Conservation (phyloP, 1,140 invertebrate species). For the Hylyphantes graminicola region DNA sequence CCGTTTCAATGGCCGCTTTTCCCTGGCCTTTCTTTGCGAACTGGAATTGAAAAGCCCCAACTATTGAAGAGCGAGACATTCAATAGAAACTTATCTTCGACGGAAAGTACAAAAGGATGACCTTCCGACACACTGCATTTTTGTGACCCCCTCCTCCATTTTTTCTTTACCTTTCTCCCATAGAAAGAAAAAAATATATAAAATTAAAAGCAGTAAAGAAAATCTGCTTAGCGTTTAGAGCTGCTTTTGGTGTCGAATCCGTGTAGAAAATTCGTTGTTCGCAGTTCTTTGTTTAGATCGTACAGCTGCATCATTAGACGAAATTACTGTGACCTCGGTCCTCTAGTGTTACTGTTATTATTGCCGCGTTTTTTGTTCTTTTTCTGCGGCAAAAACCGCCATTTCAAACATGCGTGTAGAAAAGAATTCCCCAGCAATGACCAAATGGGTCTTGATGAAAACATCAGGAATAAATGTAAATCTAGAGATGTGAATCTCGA, state of each 20-base stretch:
- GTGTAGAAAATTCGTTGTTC: conserved; percentile 52
- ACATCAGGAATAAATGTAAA: neutral
- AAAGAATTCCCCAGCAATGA: conserved; percentile 7
- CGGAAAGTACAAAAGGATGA: conserved; percentile 48
- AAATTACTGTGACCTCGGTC: conserved; percentile 49
- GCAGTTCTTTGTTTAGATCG: conserved; percentile 42
- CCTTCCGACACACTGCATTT: neutral
- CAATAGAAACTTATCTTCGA: conserved; percentile 52
- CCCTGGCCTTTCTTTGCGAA: conserved; percentile 16
- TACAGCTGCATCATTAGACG: conserved; percentile 50
- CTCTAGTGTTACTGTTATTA: conserved; percentile 22
- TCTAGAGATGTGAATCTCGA: too few relatives aligned
- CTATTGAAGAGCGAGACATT: conserved; percentile 49
- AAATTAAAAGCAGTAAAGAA: too few relatives aligned
- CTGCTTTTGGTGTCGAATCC: conserved; percentile 23
- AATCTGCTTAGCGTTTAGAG: conserved; percentile 25
- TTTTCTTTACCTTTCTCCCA: conserved; percentile 3
- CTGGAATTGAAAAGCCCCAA: conserved; percentile 35
- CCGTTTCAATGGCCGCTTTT: neutral
- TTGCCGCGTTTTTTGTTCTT: conserved; percentile 6
- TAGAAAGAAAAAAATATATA: conserved; percentile 1
- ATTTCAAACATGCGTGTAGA: conserved; percentile 4
- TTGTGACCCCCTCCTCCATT: conserved; percentile 1
- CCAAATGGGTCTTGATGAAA: conserved; percentile 14
- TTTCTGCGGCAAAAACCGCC: conserved; percentile 16